phyloP scores from a whole-genome alignment of 2,888 invertebrate species.

The Chrysopilus asiliformis region DNA sequence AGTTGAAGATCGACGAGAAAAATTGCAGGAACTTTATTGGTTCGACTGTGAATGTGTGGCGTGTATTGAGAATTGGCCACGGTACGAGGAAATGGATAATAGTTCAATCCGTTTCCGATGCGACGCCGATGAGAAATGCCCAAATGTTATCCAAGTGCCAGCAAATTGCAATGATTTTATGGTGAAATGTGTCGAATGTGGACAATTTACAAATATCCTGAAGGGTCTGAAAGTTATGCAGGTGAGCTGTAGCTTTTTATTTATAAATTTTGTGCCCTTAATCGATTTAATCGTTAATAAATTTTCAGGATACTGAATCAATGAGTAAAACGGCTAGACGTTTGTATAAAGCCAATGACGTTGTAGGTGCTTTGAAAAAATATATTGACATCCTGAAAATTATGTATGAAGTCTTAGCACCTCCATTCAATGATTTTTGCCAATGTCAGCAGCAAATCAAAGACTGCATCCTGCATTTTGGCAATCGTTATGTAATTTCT shows the following conservation, averaged over 20 bases:
- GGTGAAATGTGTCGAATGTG: slow-evolving; percentile 52
- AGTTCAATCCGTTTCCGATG: slow-evolving; percentile 52
- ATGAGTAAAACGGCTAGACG: slow-evolving; percentile 48
- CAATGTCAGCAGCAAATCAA: slow-evolving; percentile 59
- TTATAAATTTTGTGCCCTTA: not conserved
- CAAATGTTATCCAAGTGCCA: slow-evolving; percentile 49
- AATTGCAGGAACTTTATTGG: slow-evolving; percentile 62
- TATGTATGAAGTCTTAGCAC: slow-evolving; percentile 51
- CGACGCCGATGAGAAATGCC: slow-evolving; percentile 48
- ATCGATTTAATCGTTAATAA: not conserved
- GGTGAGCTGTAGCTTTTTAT: slow-evolving; percentile 30
- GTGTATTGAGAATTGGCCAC: slow-evolving; percentile 66
- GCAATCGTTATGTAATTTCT: slow-evolving; percentile 28
- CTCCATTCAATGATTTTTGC: slow-evolving; percentile 63
- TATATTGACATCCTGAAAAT: slow-evolving; percentile 51
- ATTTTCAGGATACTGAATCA: slow-evolving; percentile 52
- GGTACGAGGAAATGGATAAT: slow-evolving; percentile 55
- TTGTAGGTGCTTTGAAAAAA: slow-evolving; percentile 48
- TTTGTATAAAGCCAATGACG: slow-evolving; percentile 47
- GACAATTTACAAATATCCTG: slow-evolving; percentile 55
- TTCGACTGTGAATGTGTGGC: slow-evolving; percentile 69
- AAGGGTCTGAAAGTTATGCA: slow-evolving; percentile 60
- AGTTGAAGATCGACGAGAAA: slow-evolving; percentile 46
- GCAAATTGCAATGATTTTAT: slow-evolving; percentile 53
- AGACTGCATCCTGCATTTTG: slow-evolving; percentile 52